Base-by-base conservation (phyloP, 2,113 vertebrate species). In the Triplophysa dalaica region DNA sequence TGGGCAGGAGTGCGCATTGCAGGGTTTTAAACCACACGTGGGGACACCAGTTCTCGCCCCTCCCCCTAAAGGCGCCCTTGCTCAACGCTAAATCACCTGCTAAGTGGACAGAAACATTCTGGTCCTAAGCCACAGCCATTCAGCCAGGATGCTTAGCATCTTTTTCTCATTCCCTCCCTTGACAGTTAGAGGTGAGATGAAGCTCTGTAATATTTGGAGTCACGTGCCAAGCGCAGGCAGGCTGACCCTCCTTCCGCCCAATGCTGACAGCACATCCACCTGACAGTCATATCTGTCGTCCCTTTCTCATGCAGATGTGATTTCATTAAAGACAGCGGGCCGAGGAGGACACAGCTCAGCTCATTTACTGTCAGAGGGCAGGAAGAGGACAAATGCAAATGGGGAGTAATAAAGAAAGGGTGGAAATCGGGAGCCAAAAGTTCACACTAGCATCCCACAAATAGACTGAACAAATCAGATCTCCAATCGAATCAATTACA, bases 11-110 rank as follows among this genome's bases (percentile, higher is more conserved):
- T 87, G 87, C 87, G 85, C 85, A 89, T 84, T 83, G 87, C 87
- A 78, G 90, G 88, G 87, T 91, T 91, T 38, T 91, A 87, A 91
- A 89, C 87, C 86, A 86, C 88, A 90, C 84, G 26, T 90, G 89
- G 88, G 83, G 83, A 77, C 60, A 12, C 77, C 77, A 86, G 88
- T 85, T 80, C 48, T 90, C 88, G 52, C 61, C 26, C 26, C 38
- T 43, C 75, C 75, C 43, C 75, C 9, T 62, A 54, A 54, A 77
- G 7, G 19, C 6, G 13, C 45, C 62, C 33, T 3, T 54, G 62
- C 61, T 66, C 26, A 65, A 65, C 2, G 75, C 61, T 77, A 77
- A 77, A 77, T 77, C 81, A 86, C 24, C 21, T 83, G 69, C 81
- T 87, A 83, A 87, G 80, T 81, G 84, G 82, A 81, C 76, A 80